Evolutionary conservation across 2,888 invertebrate genomes (phyloP).

Genomic region (Cactoblastis cactorum): DNA sequence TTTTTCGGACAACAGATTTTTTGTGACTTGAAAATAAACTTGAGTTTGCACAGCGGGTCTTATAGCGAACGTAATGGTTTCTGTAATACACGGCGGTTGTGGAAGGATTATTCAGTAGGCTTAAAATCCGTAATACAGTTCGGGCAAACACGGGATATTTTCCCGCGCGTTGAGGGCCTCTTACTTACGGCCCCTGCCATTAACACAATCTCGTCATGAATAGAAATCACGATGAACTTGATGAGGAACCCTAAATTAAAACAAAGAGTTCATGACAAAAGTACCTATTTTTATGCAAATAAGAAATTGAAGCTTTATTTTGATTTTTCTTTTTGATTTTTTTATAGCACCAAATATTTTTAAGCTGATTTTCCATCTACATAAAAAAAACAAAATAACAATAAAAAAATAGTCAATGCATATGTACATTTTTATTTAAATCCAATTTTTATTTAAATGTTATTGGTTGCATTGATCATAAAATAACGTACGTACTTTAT

Average conservation of each 20-base stretch:
- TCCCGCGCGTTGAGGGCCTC: conserved; percentile 14
- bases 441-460: too few relatives aligned
- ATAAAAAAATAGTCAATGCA: too few relatives aligned
- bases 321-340: too few relatives aligned
- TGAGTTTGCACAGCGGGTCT: conserved; percentile 19
- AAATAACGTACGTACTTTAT: too few relatives aligned
- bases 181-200: conserved; percentile 14
- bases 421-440: too few relatives aligned
- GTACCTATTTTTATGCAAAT: neutral
- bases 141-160: conserved; percentile 16
- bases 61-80: conserved; percentile 11
- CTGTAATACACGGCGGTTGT: conserved; percentile 9
- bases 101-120: conserved; percentile 14
- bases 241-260: conserved; percentile 9
- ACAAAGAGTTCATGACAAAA: neutral
- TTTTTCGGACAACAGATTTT: conserved; percentile 35
- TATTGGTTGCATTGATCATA: too few relatives aligned
- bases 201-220: conserved; percentile 17
- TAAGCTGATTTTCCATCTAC: too few relatives aligned
- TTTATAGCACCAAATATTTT: too few relatives aligned
- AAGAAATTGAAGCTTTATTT: neutral
- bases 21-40: conserved; percentile 30
- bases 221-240: conserved; percentile 14
- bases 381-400: too few relatives aligned
- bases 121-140: conserved; percentile 13